Conservation (phyloP, 30 jellyfish, hydroid and myxozoan species). For the Hydractinia symbiolongicarpus region DNA sequence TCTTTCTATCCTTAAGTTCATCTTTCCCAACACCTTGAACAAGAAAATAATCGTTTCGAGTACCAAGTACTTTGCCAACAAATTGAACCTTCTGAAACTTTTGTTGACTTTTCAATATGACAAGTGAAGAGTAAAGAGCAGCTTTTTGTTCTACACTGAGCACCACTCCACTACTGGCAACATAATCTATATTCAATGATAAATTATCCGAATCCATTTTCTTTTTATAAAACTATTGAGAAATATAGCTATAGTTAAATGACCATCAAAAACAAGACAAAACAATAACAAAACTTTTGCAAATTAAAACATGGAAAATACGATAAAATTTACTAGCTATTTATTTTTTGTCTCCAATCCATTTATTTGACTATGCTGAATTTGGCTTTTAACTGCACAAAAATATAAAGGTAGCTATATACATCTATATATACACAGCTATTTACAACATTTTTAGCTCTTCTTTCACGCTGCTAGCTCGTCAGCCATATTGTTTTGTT, state of each 20-base stretch:
- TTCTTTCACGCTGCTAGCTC: background rate
- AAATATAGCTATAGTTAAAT: background rate
- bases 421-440: background rate
- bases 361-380: no score
- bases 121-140: conserved; percentile 77
- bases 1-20: conserved; percentile 56
- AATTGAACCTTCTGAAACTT: conserved; percentile 50
- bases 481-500: conserved; percentile 8
- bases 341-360: no score
- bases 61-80: conserved; percentile 80
- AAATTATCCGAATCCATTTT: conserved; percentile 65
- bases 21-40: conserved; percentile 90
- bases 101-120: conserved; percentile 64
- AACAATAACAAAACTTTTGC: background rate
- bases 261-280: background rate
- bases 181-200: conserved; percentile 59
- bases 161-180: conserved; percentile 80
- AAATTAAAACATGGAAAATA: background rate
- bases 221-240: background rate
- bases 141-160: conserved; percentile 90
- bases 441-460: background rate
- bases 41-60: conserved; percentile 58
- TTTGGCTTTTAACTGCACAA: background rate
- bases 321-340: background rate
- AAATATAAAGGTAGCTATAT: background rate